Conservation (phyloP, 2,113 vertebrate species). For the Scopus umbretta region DNA sequence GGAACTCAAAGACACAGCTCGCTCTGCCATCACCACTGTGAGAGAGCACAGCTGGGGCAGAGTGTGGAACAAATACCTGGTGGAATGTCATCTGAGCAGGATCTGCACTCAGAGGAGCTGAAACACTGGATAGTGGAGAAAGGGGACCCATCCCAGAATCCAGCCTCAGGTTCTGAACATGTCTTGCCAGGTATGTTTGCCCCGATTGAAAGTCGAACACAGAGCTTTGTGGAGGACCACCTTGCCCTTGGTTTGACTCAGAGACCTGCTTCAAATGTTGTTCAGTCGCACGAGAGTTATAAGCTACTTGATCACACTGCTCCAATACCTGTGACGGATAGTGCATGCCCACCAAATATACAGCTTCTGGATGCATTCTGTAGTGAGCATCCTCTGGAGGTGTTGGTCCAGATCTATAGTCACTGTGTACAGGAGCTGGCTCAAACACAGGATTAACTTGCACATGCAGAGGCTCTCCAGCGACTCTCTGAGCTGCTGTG, state of each 20-base stretch:
- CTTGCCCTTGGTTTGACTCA: slow-evolving; percentile 71
- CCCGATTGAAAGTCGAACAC: slow-evolving; percentile 82
- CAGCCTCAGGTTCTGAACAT: slow-evolving; percentile 78
- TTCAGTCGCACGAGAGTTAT: slow-evolving; percentile 53
- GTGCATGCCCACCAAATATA: slow-evolving; percentile 76
- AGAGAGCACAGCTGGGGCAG: slow-evolving; percentile 85
- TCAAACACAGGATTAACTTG: slow-evolving; percentile 78
- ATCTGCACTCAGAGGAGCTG: slow-evolving; percentile 74
- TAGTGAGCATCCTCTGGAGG: slow-evolving; percentile 81
- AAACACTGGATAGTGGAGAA: slow-evolving; percentile 69
- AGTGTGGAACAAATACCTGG: slow-evolving; percentile 83
- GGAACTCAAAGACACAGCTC: slow-evolving; percentile 89
- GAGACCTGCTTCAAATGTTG: slow-evolving; percentile 68
- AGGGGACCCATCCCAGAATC: slow-evolving; percentile 73
- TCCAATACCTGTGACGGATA: slow-evolving; percentile 74
- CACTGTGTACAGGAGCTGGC: slow-evolving; percentile 78
- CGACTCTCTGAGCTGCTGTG: slow-evolving; percentile 78
- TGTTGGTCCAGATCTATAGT: slow-evolving; percentile 80
- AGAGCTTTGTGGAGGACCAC: slow-evolving; percentile 75
- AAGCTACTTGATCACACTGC: slow-evolving; percentile 71
- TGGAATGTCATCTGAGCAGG: slow-evolving; percentile 77
- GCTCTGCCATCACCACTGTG: slow-evolving; percentile 76
- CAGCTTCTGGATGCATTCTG: slow-evolving; percentile 84
- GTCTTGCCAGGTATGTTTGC: slow-evolving; percentile 79
- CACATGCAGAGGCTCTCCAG: slow-evolving; percentile 80